phyloP scores from a whole-genome alignment of 2,888 invertebrate species.

The Ctenicera cuprea region DNA sequence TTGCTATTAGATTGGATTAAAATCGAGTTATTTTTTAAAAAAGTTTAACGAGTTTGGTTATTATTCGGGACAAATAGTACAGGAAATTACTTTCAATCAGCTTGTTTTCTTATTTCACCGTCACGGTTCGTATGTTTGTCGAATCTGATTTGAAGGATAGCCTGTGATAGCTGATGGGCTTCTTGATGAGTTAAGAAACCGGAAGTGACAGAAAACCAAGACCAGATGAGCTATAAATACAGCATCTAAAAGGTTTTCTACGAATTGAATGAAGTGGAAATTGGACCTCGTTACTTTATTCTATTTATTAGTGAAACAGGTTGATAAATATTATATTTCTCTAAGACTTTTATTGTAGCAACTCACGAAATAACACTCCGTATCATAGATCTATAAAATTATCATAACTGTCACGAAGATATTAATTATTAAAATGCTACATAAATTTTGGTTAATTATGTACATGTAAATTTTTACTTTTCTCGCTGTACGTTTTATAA shows the following conservation, averaged over 20 bases:
- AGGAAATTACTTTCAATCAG: slow-evolving; percentile 23
- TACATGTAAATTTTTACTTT: too few relatives aligned
- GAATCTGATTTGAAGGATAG: slow-evolving; percentile 21
- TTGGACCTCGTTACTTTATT: neutral
- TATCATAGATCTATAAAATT: too few relatives aligned
- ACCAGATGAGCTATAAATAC: slow-evolving; percentile 31
- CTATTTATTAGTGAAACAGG: neutral
- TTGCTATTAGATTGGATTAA: slow-evolving; percentile 29
- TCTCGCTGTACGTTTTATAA: too few relatives aligned
- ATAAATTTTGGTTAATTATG: too few relatives aligned
- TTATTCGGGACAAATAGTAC: slow-evolving; percentile 21
- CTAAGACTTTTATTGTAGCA: too few relatives aligned
- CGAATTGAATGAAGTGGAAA: neutral
- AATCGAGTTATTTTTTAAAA: slow-evolving; percentile 23
- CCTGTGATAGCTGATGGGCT: slow-evolving; percentile 6
- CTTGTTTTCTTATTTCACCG: slow-evolving; percentile 8
- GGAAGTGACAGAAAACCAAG: slow-evolving; percentile 26
- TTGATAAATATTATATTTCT: too few relatives aligned
- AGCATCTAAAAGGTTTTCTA: neutral
- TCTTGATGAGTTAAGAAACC: slow-evolving; percentile 24
- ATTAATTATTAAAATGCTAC: too few relatives aligned
- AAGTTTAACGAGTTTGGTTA: slow-evolving; percentile 25
- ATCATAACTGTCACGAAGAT: too few relatives aligned
- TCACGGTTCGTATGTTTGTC: slow-evolving; percentile 15
- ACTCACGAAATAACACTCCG: too few relatives aligned